Percentiles rank a stretch among this genome's conserved stretches.
These are phyloP conservation scores for Aphyosemion australe DNA, from an alignment of 2,113 vertebrate genomes.

Conservation along the genomic window DNA sequence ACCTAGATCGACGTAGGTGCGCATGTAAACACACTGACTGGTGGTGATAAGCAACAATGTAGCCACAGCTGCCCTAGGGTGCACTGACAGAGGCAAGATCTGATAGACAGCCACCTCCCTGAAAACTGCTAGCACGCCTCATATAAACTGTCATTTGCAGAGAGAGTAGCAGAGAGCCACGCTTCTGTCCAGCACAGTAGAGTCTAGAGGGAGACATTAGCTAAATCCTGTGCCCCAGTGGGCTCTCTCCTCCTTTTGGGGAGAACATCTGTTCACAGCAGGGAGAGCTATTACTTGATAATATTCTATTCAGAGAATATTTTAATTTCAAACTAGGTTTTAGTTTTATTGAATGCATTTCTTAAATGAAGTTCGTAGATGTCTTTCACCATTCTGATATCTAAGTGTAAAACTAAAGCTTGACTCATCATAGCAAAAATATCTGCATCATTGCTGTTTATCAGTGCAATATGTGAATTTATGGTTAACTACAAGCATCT, in stretches of 20 bases:
- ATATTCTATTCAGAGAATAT: slow-evolving; percentile 17
- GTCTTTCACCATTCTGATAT: not conserved
- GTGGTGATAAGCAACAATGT: too few relatives aligned
- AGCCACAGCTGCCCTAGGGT: too few relatives aligned
- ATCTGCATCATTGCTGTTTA: not conserved
- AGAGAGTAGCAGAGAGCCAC: slow-evolving; percentile 7
- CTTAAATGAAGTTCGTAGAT: not conserved
- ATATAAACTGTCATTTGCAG: slow-evolving; percentile 2
- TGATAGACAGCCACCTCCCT: not conserved
- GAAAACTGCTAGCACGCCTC: not conserved
- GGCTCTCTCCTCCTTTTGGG: slow-evolving; percentile 29
- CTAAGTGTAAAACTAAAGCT: not conserved
- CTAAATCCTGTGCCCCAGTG: slow-evolving; percentile 16
- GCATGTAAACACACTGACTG: too few relatives aligned
- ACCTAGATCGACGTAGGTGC: too few relatives aligned
- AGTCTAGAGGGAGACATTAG: slow-evolving; percentile 29
- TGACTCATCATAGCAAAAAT: not conserved
- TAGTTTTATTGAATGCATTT: not conserved
- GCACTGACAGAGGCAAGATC: too few relatives aligned
- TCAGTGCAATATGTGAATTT: not conserved
- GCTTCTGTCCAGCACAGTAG: slow-evolving; percentile 22
- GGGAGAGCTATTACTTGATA: slow-evolving; percentile 69
- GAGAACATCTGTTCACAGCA: slow-evolving; percentile 57
- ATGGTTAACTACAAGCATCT: slow-evolving; percentile 20
- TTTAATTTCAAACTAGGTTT: slow-evolving; percentile 5